Evolutionary conservation across 1,140 invertebrate genomes (phyloP), one percentile per base, ranked within the genome.

Genomic region (Apis mellifera): DNA sequence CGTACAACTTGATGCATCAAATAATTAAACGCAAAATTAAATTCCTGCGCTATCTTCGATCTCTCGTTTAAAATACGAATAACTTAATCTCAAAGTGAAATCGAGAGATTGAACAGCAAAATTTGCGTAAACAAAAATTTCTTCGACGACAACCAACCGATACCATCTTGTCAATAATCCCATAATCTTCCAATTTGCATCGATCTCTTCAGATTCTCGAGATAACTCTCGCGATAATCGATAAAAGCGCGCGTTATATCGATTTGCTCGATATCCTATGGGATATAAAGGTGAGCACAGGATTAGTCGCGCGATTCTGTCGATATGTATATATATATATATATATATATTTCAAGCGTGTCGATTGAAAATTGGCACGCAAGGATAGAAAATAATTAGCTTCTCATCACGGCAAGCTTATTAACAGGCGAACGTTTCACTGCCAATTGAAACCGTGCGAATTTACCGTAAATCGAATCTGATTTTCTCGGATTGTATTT

Each of bases 371-470:
- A 73, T 64, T 72, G 19, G 12, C 12, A 42, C 7, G 26, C 9
- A 60, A 21, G 54, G 54, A 23, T 48, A 50, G 32, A 13, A 75
- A 81, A 81, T 81, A 81, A 81, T 81, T 81, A 81, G 79, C 72
- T 65, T 42, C 65, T 68, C 69, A 42, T 42, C 23, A 17, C 64
- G n/a, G 64, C 15, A 59, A 15, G 78, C 78, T 81, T 75, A 81
- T 76, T 68, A 75, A 17, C 74, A n/a, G 42, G 54, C 42, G 54
- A 76, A 68, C n/a, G 78, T 66, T 81, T 81, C 60, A 32, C 54
- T 75, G 60, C 42, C 72, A 75, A 57, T 81, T 81, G 72, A 42
- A 42, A 42, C 42, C 54, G 23, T 26, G 59, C 8, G 55, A 23
- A 54, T 55, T 65, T 32, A 15, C 0, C 12, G 21, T 59, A 72